Base-by-base conservation (phyloP, 2,113 vertebrate species). In the Thinocorus orbignyianus region DNA sequence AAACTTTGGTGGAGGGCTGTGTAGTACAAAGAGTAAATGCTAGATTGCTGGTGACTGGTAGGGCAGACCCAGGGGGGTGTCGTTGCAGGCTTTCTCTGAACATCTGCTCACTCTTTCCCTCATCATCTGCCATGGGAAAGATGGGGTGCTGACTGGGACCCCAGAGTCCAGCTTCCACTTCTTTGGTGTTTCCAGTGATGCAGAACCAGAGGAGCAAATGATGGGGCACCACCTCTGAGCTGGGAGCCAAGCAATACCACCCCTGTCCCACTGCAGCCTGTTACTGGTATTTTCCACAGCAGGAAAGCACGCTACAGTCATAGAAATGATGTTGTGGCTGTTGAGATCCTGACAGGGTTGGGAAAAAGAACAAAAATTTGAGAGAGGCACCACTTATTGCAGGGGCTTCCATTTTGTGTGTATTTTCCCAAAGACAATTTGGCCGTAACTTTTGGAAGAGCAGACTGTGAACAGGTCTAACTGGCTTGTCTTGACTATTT, bases 161-260 rank as follows among this genome's bases (percentile, higher is more conserved):
- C 61, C 0, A 1, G 46, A n/a, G 33, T 37, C 73, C 81, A 24
- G 16, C 33, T 46, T 44, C 35, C 13, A 11, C 42, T 71, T 42
- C 58, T 72, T n/a, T 54, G 52, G 15, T 26, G 20, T 54, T 72
- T 17, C 24, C 20, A 26, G 1, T 17, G 37, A 58, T 42, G 39
- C 1, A 3, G 51, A 85, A 28, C 19, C 1, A 0, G n/a, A 55
- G 52, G 39, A 58, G 30, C 16, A n/a, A 22, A 33, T 1, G 4
- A 20, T 17, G 24, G 24, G 68, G 20, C 26, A 31, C 10, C 41
- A 46, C 17, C 42, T 39, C 69, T 7, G 57, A 69, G 35, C 33
- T 44, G 41, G 73, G 54, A 66, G 46, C 22, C 0, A 2, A 52
- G 39, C 39, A 17, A 61, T 23, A 42, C 24, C 1, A 2, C n/a